These are phyloP conservation scores for Parus major DNA, from an alignment of 2,113 vertebrate species.

Conservation along the genomic window DNA sequence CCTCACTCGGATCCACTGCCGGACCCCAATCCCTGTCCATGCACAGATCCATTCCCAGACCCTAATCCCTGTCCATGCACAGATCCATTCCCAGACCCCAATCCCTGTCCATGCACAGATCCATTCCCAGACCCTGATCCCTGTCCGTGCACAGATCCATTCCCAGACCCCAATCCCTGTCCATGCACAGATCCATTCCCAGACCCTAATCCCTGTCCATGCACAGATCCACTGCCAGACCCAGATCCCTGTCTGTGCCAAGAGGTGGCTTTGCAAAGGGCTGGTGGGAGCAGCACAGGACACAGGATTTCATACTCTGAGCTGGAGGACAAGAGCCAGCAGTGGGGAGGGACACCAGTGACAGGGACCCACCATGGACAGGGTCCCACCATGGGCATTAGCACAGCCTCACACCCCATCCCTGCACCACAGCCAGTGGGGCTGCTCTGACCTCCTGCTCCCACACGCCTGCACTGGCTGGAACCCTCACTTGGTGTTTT, in stretches of 20 bases:
- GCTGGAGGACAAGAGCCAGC: neutral
- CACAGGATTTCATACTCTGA: neutral
- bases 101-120: neutral
- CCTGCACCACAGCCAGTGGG: neutral
- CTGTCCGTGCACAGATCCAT: neutral
- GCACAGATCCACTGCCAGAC: neutral
- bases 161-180: neutral
- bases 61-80: neutral
- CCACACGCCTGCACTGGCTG: neutral
- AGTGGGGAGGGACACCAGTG: rapidly evolving
- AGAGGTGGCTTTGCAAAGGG: neutral
- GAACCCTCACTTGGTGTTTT: neutral
- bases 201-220: neutral
- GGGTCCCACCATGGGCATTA: rapidly evolving
- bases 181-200: neutral
- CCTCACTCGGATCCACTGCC: neutral
- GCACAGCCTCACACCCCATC: rapidly evolving
- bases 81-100: neutral
- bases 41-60: neutral
- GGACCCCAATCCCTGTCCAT: rapidly evolving
- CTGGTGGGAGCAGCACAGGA: neutral
- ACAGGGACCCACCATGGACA: rapidly evolving
- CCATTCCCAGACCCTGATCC: neutral
- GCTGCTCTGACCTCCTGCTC: neutral
- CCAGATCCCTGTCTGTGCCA: neutral